Evolutionary conservation across 2,113 vertebrate species (phyloP), one percentile per base, ranked within the genome.

Genomic region (Glaucomys volans): DNA sequence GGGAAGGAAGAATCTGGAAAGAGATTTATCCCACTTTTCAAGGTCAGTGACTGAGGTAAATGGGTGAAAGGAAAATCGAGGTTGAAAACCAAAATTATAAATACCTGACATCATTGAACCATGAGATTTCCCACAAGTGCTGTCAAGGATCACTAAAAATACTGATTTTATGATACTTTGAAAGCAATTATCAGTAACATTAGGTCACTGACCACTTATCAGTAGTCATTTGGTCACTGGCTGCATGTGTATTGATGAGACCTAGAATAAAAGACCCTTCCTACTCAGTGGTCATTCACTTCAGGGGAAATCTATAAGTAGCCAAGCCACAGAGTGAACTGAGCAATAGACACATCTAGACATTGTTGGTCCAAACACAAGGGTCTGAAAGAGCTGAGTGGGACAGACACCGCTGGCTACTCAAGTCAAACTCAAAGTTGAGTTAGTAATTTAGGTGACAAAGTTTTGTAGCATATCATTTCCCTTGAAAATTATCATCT

Each of bases 21-120:
- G 83, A 84, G 75, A 72, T 87, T 59, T 42, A 32, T 57, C 32
- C n/a, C 7, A 57, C 17, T 75, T 13, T 16, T 74, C 47, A 75
- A 74, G 54, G n/a, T 59, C 85, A 64, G 42, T 59, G 54, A 71
- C 17, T 67, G 8, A 75, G 8, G 52, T 42, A 71, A 44, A 40
- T 59, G 22, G 50, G 13, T 80, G 47, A 84, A 74, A n/a, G 17
- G 28, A 85, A 89, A 89, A 59, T 89, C 24, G 24, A 12, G 37
- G 24, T 37, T 89, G 85, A 82, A 80, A 95, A 81, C 32, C 62
- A 44, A 67, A 75, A 76, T 37, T 66, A 84, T 37, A 82, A 87
- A 88, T 50, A 77, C 32, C 32, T 91, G 62, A 67, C 71, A 24
- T 22, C 92, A 79, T 88, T 86, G 71, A 54, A 5, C 37, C 30